Evolutionary conservation across 2,888 invertebrate genomes (phyloP).

Genomic region (Chalcis sispes): DNA sequence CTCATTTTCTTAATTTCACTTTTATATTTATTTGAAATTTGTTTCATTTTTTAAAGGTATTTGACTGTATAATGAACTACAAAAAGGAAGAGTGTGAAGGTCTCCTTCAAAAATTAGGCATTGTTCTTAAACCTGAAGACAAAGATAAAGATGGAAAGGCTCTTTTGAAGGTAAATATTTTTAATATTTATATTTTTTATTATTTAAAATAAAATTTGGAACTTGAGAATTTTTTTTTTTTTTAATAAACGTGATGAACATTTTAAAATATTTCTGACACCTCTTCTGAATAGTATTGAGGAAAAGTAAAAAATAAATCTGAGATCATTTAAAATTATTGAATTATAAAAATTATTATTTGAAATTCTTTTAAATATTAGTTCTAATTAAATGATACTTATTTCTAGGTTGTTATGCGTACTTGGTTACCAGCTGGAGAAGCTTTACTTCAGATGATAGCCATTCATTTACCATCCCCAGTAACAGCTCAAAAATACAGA

Average conservation of each 20-base stretch:
- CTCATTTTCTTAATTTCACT: background rate
- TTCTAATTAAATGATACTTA: conserved; percentile 17
- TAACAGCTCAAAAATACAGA: conserved; percentile 98
- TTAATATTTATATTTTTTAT: background rate
- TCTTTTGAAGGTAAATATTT: conserved; percentile 85
- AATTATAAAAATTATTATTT: conserved; percentile 11
- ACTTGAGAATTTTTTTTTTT: background rate
- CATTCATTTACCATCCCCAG: conserved; percentile 99
- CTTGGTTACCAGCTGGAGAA: conserved; percentile 99
- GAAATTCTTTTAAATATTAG: background rate
- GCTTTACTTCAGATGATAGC: conserved; percentile 99
- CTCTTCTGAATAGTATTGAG: conserved; percentile 73
- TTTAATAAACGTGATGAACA: conserved; percentile 65
- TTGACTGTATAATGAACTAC: conserved; percentile 93
- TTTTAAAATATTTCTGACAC: conserved; percentile 73
- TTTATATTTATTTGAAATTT: background rate
- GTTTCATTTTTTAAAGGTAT: conserved; percentile 77
- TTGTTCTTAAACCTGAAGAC: conserved; percentile 95
- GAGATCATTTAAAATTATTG: no score
- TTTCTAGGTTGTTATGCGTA: conserved; percentile 93
- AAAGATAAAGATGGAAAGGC: conserved; percentile 97
- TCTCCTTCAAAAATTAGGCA: conserved; percentile 92
- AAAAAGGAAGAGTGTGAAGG: conserved; percentile 95
- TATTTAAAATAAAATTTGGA: background rate
- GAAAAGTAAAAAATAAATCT: conserved; percentile 64